These are phyloP conservation scores for Berghia stephanieae DNA, from an alignment of 1,140 invertebrate species.

Conservation along the genomic window DNA sequence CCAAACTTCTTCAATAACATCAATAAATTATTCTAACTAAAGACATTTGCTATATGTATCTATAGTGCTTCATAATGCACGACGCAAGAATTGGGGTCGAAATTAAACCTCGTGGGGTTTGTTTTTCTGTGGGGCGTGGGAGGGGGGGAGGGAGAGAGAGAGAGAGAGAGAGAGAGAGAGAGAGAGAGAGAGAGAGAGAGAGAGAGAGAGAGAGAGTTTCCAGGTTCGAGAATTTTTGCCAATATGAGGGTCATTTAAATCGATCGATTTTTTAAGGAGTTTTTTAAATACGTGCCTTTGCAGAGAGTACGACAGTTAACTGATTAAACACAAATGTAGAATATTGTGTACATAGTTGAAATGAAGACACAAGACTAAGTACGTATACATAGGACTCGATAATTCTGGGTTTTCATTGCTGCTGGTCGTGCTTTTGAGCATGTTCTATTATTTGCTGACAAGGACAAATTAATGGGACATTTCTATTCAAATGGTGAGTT, in stretches of 20 bases:
- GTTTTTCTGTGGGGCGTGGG: too few species aligned
- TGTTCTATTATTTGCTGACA: slow-evolving; percentile 1
- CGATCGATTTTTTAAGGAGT: too few species aligned
- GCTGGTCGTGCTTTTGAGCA: background rate
- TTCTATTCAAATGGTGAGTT: too few species aligned
- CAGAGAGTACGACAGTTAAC: background rate
- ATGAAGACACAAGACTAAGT: background rate
- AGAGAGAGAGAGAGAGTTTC: background rate
- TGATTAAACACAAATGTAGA: background rate
- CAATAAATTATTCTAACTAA: too few species aligned
- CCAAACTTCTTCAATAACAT: too few species aligned
- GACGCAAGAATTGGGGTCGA: too few species aligned
- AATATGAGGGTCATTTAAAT: too few species aligned
- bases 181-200: background rate
- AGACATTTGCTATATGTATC: too few species aligned
- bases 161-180: slow-evolving; percentile 15
- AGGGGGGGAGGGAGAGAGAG: background rate
- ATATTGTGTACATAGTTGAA: background rate
- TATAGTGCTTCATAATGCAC: too few species aligned
- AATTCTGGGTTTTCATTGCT: background rate
- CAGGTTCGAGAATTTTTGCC: background rate
- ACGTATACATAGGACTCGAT: background rate
- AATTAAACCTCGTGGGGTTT: too few species aligned
- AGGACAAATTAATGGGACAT: too few species aligned
- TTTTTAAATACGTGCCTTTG: background rate